These are phyloP conservation scores for Trachemys scripta DNA, from an alignment of 2,113 vertebrate genomes.

Conservation along the genomic window DNA sequence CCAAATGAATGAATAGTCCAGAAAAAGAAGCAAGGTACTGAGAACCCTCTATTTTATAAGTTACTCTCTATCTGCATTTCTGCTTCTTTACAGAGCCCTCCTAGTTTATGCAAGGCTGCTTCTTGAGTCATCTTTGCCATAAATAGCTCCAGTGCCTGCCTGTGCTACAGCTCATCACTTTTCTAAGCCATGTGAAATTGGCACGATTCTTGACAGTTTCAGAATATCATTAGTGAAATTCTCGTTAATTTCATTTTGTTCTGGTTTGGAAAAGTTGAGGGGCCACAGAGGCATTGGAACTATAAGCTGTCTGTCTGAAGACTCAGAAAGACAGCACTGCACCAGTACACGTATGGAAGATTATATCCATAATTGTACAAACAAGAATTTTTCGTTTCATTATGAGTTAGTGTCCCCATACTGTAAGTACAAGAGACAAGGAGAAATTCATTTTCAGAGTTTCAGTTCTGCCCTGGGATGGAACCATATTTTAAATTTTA, in stretches of 20 bases:
- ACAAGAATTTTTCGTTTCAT: not conserved
- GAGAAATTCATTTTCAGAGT: accelerated
- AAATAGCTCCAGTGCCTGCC: not conserved
- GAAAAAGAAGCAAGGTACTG: not conserved
- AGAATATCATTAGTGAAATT: not conserved
- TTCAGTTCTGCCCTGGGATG: not conserved
- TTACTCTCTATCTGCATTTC: not conserved
- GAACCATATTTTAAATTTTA: not conserved
- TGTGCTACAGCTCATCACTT: not conserved
- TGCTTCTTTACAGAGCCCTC: not conserved
- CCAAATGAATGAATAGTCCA: not conserved
- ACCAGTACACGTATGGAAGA: not conserved
- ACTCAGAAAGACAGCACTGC: not conserved
- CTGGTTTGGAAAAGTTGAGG: not conserved
- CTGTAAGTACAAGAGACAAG: accelerated
- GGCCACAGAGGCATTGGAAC: not conserved
- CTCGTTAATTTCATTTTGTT: not conserved
- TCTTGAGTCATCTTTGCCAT: not conserved
- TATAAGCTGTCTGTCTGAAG: accelerated
- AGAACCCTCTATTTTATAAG: too few species aligned
- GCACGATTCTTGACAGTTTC: not conserved
- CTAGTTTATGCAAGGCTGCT: not conserved
- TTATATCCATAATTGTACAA: not conserved
- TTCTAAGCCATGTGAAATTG: not conserved
- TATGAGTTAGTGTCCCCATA: not conserved